Evolutionary conservation across 2,888 invertebrate genomes (phyloP).

Genomic region (Mythimna ferrago): DNA sequence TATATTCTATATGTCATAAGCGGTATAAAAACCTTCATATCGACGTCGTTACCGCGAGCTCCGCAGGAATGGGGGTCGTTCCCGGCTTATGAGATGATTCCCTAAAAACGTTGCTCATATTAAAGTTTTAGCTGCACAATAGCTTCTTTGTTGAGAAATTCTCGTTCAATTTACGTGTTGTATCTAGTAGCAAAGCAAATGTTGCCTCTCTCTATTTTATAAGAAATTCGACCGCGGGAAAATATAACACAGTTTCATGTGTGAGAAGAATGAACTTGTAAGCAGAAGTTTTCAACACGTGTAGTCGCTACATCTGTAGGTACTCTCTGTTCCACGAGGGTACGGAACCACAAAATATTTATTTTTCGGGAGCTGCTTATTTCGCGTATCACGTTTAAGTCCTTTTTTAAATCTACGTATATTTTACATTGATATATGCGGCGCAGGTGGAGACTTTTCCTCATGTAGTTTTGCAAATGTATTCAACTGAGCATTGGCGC

Average conservation of each 20-base stretch:
- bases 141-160: constrained; percentile 45
- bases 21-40: constrained; percentile 63
- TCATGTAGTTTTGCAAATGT: constrained; percentile 61
- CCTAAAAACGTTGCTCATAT: constrained; percentile 61
- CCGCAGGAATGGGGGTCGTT: constrained; percentile 44
- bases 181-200: constrained; percentile 36
- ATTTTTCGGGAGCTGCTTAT: constrained; percentile 43
- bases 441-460: constrained; percentile 73
- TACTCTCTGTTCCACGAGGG: constrained; percentile 1
- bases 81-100: constrained; percentile 57
- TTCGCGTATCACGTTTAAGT: constrained; percentile 67
- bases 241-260: constrained; percentile 35
- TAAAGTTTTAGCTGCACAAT: constrained; percentile 60
- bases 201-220: constrained; percentile 10
- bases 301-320: background rate
- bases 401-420: constrained; percentile 71
- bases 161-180: constrained; percentile 49
- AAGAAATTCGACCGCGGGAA: constrained; percentile 21
- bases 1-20: constrained; percentile 59
- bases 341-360: constrained; percentile 24
- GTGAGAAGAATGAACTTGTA: constrained; percentile 7
- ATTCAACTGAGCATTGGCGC: constrained; percentile 52
- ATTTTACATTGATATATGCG: constrained; percentile 71
- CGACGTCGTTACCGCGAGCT: constrained; percentile 58
- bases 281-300: constrained; percentile 17